Conservation (phyloP, 2,113 vertebrate species). For the Crotalus horridus region DNA sequence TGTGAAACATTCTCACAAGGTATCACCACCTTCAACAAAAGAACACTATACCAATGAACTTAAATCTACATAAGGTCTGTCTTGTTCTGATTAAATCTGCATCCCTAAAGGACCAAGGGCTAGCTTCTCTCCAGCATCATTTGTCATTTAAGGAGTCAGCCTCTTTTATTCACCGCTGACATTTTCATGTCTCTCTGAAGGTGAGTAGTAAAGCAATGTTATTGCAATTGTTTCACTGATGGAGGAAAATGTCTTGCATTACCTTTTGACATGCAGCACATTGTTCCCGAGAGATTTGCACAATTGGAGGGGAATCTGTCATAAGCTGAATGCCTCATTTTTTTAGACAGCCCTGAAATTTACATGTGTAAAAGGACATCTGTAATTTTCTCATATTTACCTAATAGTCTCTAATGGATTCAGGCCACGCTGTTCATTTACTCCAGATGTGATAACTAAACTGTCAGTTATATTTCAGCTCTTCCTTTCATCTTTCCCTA, state of each 20-base stretch:
- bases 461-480: constrained; percentile 84
- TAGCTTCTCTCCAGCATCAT: background rate
- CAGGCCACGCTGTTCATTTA: constrained; percentile 94
- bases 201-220: background rate
- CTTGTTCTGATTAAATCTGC: background rate
- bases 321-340: constrained; percentile 66
- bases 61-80: background rate
- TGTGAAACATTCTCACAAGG: background rate
- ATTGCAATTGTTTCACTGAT: background rate
- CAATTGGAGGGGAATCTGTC: constrained; percentile 41
- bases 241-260: constrained; percentile 20
- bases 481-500: constrained; percentile 87
- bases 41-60: too few relatives aligned
- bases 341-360: constrained; percentile 68
- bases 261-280: constrained; percentile 38
- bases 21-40: background rate
- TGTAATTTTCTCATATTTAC: constrained; percentile 88
- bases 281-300: constrained; percentile 33
- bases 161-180: background rate
- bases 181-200: constrained; percentile 22
- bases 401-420: constrained; percentile 92
- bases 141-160: background rate
- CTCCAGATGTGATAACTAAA: constrained; percentile 89
- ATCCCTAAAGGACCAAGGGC: background rate
- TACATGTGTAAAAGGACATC: constrained; percentile 84